Percentiles rank a stretch among this genome's conserved stretches.
Evolutionary conservation across 2,888 invertebrate species (phyloP).

Genomic region (Drepana falcataria): DNA sequence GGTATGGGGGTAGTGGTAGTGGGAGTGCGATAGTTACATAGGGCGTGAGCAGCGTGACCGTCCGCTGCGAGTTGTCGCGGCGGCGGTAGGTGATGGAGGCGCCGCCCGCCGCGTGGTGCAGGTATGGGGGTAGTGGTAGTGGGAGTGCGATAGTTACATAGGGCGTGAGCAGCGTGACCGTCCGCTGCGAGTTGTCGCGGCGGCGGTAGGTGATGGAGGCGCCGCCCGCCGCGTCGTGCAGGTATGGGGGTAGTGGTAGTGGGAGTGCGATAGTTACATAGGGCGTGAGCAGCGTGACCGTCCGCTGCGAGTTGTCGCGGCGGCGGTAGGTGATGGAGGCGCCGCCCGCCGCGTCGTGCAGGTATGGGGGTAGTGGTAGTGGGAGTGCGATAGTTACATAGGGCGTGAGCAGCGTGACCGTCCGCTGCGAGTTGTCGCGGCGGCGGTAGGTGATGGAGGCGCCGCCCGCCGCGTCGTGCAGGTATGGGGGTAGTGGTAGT

Average conservation of each 20-base stretch:
- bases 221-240: slow-evolving; percentile 95
- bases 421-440: slow-evolving; percentile 21
- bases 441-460: slow-evolving; percentile 91
- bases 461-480: slow-evolving; percentile 85
- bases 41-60: slow-evolving; percentile 68
- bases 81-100: slow-evolving; percentile 91
- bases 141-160: not conserved
- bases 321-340: slow-evolving; percentile 91
- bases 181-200: slow-evolving; percentile 21
- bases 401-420: slow-evolving; percentile 68
- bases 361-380: too few relatives aligned
- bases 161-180: slow-evolving; percentile 68
- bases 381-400: not conserved
- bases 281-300: slow-evolving; percentile 68
- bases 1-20: too few relatives aligned
- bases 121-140: too few relatives aligned
- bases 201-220: slow-evolving; percentile 91
- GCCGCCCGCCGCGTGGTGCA: slow-evolving; percentile 94
- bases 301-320: slow-evolving; percentile 21
- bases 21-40: not conserved
- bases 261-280: not conserved
- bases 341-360: slow-evolving; percentile 95
- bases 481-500: slow-evolving; percentile 32
- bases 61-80: slow-evolving; percentile 21
- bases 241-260: too few relatives aligned